A percentile compares a stretch with the other conserved stretches of the same genome.
These are phyloP conservation scores for Thunnus maccoyii DNA, from an alignment of 2,113 vertebrate species.

Conservation along the genomic window DNA sequence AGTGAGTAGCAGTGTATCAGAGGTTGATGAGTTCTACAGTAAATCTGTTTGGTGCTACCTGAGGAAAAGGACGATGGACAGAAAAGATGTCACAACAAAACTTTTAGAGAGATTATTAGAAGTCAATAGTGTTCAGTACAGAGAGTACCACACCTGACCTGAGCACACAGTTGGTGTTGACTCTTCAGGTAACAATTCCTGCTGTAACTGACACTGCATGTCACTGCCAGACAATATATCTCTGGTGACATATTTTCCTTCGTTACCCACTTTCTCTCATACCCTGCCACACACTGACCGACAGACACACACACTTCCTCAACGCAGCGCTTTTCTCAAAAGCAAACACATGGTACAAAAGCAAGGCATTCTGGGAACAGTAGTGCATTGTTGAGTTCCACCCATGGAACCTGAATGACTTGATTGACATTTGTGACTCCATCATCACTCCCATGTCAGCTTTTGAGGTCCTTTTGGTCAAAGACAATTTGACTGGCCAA, in stretches of 20 bases:
- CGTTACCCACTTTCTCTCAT: neutral
- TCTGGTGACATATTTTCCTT: conserved; percentile 5
- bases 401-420: conserved; percentile 33
- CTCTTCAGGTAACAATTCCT: conserved; percentile 1
- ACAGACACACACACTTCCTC: conserved; percentile 4
- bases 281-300: neutral
- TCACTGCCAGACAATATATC: neutral
- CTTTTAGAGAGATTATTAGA: conserved; percentile 1
- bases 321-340: conserved; percentile 16
- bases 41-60: conserved; percentile 67
- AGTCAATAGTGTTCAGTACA: conserved; percentile 11
- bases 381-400: conserved; percentile 58
- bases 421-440: conserved; percentile 16
- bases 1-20: conserved; percentile 8
- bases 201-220: neutral
- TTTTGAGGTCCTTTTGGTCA: conserved; percentile 85
- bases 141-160: conserved; percentile 8
- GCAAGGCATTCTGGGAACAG: conserved; percentile 67
- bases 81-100: conserved; percentile 17
- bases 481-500: conserved; percentile 83
- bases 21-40: conserved; percentile 66
- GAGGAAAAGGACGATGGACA: conserved; percentile 61
- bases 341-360: conserved; percentile 12
- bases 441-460: conserved; percentile 45
- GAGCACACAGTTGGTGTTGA: conserved; percentile 3